Conservation (phyloP, 2,797 vertebrate genomes). For the Thripadectes ignobilis region DNA sequence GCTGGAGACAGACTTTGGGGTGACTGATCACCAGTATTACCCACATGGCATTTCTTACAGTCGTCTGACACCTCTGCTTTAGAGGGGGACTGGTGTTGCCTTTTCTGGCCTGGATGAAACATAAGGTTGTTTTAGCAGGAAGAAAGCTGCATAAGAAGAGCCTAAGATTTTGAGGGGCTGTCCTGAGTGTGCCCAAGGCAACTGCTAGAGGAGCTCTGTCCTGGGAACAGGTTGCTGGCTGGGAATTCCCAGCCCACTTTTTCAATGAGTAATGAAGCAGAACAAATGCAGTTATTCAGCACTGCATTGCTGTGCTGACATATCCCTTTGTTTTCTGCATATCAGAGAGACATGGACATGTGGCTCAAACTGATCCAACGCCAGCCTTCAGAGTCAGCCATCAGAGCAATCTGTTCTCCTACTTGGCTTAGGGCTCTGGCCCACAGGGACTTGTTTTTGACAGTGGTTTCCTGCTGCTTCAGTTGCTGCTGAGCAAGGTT, state of each 20-base stretch:
- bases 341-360: rapidly evolving
- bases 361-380: neutral
- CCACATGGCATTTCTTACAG: rapidly evolving
- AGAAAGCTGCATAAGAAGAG: neutral
- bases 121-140: neutral
- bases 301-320: neutral
- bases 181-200: neutral
- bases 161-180: neutral
- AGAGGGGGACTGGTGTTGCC: neutral
- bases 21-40: neutral
- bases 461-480: neutral
- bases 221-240: neutral
- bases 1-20: neutral
- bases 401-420: neutral
- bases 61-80: neutral
- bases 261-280: neutral
- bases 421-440: neutral
- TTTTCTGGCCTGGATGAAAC: neutral
- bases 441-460: neutral
- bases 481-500: neutral
- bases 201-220: neutral
- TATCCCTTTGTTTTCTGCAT: neutral
- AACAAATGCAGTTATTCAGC: neutral
- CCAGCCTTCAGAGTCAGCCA: neutral
- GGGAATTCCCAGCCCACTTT: neutral